Percentiles rank a stretch among this genome's conserved stretches.
These are phyloP conservation scores for Sebastes matsubarae DNA, from an alignment of 2,797 vertebrate species.

Conservation along the genomic window DNA sequence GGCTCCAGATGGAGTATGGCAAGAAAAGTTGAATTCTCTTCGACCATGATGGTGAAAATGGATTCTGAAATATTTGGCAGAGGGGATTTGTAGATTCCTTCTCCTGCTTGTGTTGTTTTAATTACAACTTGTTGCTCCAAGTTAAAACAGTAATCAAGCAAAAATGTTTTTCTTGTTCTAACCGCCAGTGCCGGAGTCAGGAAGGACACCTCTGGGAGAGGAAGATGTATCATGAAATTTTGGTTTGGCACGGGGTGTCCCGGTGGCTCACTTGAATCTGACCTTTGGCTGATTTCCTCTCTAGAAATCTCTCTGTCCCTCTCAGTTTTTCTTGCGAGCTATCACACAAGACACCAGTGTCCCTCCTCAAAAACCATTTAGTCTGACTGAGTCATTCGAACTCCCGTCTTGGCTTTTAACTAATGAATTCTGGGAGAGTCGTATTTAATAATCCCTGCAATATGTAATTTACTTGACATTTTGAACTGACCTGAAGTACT, in stretches of 20 bases:
- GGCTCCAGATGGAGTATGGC: conserved; percentile 54
- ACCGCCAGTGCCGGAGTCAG: background rate
- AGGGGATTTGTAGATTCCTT: background rate
- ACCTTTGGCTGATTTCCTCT: conserved; percentile 2
- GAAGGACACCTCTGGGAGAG: background rate
- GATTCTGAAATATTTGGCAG: conserved; percentile 41
- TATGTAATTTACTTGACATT: conserved; percentile 49
- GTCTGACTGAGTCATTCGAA: background rate
- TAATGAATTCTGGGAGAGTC: conserved; percentile 34
- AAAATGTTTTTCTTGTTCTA: conserved; percentile 27
- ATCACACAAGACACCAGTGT: background rate
- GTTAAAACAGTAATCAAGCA: conserved; percentile 53
- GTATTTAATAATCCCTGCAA: conserved; percentile 19
- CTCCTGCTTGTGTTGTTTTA: conserved; percentile 28
- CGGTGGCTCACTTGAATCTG: conserved; percentile 5
- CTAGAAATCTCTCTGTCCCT: background rate
- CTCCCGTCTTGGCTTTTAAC: conserved; percentile 22
- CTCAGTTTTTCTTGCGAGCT: background rate
- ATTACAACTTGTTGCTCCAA: background rate
- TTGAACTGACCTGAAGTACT: conserved; percentile 23
- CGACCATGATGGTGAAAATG: conserved; percentile 12
- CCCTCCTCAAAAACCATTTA: background rate
- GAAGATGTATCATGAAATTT: conserved; percentile 26
- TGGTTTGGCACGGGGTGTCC: conserved; percentile 34
- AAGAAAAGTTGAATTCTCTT: conserved; percentile 36